Conservation (phyloP, 1,140 invertebrate genomes). For the Caerostris darwini region DNA sequence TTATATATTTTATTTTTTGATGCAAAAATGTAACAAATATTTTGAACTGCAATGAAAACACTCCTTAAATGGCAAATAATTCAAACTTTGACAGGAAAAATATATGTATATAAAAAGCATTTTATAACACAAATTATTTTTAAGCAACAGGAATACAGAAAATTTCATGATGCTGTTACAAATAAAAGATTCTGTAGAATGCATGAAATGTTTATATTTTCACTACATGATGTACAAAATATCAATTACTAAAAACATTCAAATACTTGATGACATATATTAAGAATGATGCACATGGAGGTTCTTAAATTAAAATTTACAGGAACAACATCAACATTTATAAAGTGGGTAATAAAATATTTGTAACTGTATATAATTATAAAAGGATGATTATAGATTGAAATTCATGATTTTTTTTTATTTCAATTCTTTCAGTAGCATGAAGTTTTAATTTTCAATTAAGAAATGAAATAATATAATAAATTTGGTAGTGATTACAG, state of each 20-base stretch:
- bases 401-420: not conserved
- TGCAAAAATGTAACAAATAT: no score
- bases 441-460: not conserved
- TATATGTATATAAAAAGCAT: no score
- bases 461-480: not conserved
- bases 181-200: no score
- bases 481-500: not conserved
- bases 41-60: no score
- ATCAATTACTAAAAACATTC: not conserved
- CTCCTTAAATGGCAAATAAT: no score
- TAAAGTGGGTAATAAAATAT: conserved; percentile 57
- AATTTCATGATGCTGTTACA: no score
- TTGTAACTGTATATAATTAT: conserved; percentile 50
- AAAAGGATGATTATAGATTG: conserved; percentile 7
- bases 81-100: no score
- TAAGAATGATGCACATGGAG: conserved; percentile 1
- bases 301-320: conserved; percentile 37
- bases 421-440: not conserved
- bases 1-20: no score
- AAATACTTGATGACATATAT: not conserved
- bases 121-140: no score
- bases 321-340: conserved; percentile 55
- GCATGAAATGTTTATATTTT: no score
- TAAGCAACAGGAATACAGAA: no score
- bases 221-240: not conserved